Percentiles rank a stretch among this genome's conserved stretches.
Evolutionary conservation across 2,888 invertebrate species (phyloP).

Genomic region (Heterodera filipjevi): DNA sequence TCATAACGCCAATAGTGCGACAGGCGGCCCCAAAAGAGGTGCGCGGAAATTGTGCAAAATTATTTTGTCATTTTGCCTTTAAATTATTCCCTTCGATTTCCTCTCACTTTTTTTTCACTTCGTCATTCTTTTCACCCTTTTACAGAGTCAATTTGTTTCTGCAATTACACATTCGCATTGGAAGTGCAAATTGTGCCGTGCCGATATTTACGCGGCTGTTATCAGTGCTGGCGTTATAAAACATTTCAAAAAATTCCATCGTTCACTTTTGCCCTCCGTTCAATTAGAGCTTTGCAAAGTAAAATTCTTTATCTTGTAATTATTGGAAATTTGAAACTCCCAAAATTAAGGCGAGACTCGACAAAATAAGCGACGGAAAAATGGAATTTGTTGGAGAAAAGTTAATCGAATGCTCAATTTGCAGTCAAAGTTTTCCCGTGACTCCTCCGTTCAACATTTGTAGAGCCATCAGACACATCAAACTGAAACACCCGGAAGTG

Average conservation of each 20-base stretch:
- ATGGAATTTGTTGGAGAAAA: conserved; percentile 62
- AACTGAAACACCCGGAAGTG: conserved; percentile 56
- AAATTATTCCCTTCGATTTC: not conserved
- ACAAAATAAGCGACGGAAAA: conserved; percentile 61
- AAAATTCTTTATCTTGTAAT: not conserved
- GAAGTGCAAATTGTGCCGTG: conserved; percentile 58
- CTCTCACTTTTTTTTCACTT: not conserved
- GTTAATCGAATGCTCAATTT: conserved; percentile 62
- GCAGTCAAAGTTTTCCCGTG: conserved; percentile 58
- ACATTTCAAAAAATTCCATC: conserved; percentile 59
- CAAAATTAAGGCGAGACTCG: conserved; percentile 54
- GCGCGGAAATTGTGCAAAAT: not conserved
- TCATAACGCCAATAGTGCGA: conserved; percentile 57
- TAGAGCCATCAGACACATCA: conserved; percentile 62
- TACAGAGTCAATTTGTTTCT: conserved; percentile 52
- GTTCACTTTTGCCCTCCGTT: conserved; percentile 53
- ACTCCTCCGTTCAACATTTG: conserved; percentile 64
- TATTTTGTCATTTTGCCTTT: not conserved
- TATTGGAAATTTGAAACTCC: not conserved
- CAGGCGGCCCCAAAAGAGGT: conserved; percentile 55
- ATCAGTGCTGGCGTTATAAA: conserved; percentile 60
- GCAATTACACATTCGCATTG: conserved; percentile 60
- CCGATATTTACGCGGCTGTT: conserved; percentile 53
- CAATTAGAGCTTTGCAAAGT: conserved; percentile 63
- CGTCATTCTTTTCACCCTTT: too few relatives aligned